Evolutionary conservation across 37 sponge, comb jelly and placozoan genomes (phyloP), one percentile per base, ranked within the genome.

Genomic region (Spongilla lacustris): DNA sequence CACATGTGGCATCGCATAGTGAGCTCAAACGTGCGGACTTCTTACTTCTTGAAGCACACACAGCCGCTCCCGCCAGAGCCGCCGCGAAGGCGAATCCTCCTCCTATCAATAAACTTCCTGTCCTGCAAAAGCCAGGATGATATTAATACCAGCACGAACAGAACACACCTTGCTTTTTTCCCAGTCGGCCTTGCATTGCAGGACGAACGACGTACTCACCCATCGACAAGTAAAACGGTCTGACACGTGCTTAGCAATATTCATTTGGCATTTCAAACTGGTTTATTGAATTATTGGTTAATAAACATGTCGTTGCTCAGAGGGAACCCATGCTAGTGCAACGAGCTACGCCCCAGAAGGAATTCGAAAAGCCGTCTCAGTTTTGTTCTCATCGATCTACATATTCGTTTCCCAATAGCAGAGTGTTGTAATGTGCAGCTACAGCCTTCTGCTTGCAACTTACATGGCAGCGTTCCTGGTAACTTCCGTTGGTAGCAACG

Each of bases 1-100:
- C 32, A 58, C 80, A 79, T 2, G 26, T 66, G n/a, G 13, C 36
- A 19, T 27, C 0, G 32, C 13, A 30, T 2, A 27, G 10, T 32
- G 2, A 14, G 36, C 78, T 50, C 49, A 35, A 71, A 46, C 23
- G 69, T 32, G 68, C 68, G 1, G 66, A 8, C 22, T 2, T 4
- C 77, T 28, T 28, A 94, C 92, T 80, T 88, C 28, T 73, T 66
- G 67, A 94, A 94, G 79, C 97, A 92, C 35, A 84, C 82, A 27
- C 92, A 89, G 13, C 97, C 97, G 67, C 81, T 77, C 66, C 97
- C 97, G 31, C 97, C 97, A 31, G 73, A 79, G 8, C 97, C 97
- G 19, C 93, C 95, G 21, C 50, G 11, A 13, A 94, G 84, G 37
- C 26, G 33, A 24, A 96, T 85, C 73, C 82, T 85, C 81, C 82